Evolutionary conservation across 2,797 vertebrate species (phyloP).

Genomic region (Platyrinchus mystaceus): DNA sequence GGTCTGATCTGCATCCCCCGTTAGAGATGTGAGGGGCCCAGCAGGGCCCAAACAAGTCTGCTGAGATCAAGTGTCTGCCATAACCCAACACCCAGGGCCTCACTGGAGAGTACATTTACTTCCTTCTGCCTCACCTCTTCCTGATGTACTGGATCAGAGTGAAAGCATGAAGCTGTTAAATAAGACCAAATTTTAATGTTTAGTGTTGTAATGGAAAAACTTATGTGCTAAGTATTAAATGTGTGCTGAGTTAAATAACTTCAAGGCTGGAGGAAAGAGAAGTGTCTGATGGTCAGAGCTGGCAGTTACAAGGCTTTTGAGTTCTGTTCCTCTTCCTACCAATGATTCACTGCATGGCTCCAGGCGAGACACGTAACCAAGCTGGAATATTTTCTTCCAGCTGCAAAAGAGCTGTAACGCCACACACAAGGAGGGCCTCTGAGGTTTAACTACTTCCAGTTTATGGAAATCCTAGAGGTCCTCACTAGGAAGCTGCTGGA

Average conservation of each 20-base stretch:
- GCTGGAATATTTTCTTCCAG: constrained; percentile 18
- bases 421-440: neutral
- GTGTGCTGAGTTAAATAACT: neutral
- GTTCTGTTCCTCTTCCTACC: constrained; percentile 20
- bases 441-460: neutral
- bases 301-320: neutral
- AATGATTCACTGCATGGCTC: constrained; percentile 14
- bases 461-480: neutral
- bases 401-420: neutral
- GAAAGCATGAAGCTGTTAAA: neutral
- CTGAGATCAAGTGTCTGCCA: neutral
- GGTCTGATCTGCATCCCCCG: neutral
- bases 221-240: neutral
- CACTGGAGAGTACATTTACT: neutral
- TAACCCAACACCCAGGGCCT: neutral
- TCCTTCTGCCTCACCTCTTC: neutral
- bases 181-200: neutral
- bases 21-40: neutral
- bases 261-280: neutral
- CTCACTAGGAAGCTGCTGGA: neutral
- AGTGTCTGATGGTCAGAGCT: neutral
- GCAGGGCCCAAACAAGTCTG: neutral
- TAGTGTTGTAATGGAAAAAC: neutral
- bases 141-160: fast-evolving
- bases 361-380: neutral